phyloP scores from a whole-genome alignment of 1,140 invertebrate genomes.

The Drosophila nannoptera region DNA sequence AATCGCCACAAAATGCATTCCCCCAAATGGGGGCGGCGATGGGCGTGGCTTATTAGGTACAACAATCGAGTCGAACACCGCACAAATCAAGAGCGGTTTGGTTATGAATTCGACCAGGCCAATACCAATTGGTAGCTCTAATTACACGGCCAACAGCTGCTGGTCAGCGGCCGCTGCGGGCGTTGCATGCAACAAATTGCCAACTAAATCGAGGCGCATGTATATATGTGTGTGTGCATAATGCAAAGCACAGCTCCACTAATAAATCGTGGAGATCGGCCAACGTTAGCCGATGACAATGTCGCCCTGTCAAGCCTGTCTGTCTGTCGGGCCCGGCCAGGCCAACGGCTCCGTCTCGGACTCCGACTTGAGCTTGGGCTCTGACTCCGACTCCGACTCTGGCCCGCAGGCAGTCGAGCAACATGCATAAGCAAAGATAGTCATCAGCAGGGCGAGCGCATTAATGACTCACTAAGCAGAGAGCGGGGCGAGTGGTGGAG shows the following conservation, averaged over 20 bases:
- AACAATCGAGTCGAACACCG: constrained; percentile 45
- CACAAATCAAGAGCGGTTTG: constrained; percentile 31
- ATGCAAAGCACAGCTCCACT: constrained; percentile 53
- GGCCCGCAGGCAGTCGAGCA: constrained; percentile 37
- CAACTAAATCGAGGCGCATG: constrained; percentile 22
- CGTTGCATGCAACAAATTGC: constrained; percentile 48
- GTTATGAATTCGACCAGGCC: constrained; percentile 36
- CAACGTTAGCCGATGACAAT: constrained; percentile 58
- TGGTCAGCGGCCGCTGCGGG: constrained; percentile 1
- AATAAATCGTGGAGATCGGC: constrained; percentile 70
- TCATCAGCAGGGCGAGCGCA: constrained; percentile 70
- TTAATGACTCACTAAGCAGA: constrained; percentile 61
- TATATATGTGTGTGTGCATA: constrained; percentile 6
- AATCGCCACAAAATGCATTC: constrained; percentile 39
- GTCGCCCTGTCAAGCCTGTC: constrained; percentile 48
- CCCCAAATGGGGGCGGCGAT: neutral
- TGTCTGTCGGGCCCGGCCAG: neutral
- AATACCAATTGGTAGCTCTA: constrained; percentile 33
- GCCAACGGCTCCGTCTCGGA: constrained; percentile 31
- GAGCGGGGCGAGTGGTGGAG: neutral
- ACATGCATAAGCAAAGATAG: constrained; percentile 72
- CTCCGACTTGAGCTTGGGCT: constrained; percentile 18
- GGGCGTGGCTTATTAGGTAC: constrained; percentile 17
- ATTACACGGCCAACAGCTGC: constrained; percentile 22
- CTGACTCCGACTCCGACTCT: neutral